Evolutionary conservation across 1,140 invertebrate genomes (phyloP).

Genomic region (Periplaneta americana): DNA sequence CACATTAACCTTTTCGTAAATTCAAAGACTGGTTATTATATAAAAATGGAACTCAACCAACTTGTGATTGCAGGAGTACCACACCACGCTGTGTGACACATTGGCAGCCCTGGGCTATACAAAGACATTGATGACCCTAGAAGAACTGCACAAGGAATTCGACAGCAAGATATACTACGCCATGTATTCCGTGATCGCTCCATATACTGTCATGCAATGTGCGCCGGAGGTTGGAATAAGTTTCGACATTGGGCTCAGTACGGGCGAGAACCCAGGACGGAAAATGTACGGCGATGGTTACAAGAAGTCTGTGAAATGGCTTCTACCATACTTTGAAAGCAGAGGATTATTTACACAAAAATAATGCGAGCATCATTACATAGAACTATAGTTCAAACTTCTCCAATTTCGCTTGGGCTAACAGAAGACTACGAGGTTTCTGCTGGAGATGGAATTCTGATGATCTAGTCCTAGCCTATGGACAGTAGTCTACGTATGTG

Average conservation of each 20-base stretch:
- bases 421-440: too few relatives aligned
- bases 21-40: too few relatives aligned
- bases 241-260: not conserved
- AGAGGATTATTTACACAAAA: not conserved
- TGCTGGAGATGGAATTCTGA: too few relatives aligned
- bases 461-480: too few relatives aligned
- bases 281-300: not conserved
- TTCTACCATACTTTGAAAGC: not conserved
- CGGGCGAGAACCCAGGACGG: not conserved
- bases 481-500: too few relatives aligned
- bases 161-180: not conserved
- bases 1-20: too few relatives aligned
- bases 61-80: not conserved
- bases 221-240: not conserved
- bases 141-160: not conserved
- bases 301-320: not conserved
- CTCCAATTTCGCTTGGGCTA: too few relatives aligned
- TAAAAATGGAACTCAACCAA: too few relatives aligned
- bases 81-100: not conserved
- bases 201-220: not conserved
- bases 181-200: not conserved
- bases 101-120: not conserved
- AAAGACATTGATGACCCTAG: not conserved
- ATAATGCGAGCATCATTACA: too few relatives aligned
- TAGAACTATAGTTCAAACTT: too few relatives aligned